Evolutionary conservation across 2,113 vertebrate genomes (phyloP).

Genomic region (Taurulus bubalis): DNA sequence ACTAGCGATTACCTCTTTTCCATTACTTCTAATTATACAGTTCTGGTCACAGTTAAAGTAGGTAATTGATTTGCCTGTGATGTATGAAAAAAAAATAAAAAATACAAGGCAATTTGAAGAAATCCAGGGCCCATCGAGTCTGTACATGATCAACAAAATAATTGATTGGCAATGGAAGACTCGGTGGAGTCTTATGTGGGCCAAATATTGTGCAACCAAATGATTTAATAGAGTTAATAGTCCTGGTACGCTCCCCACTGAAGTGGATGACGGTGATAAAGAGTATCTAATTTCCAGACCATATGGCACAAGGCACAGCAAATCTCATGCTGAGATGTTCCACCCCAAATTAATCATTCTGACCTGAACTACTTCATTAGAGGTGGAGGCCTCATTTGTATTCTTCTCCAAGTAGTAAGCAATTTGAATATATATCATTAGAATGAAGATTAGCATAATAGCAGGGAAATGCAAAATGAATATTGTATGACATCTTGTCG

Average conservation of each 20-base stretch:
- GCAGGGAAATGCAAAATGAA: not conserved
- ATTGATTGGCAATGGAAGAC: constrained; percentile 55
- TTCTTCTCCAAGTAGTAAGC: not conserved
- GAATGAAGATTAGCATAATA: not conserved
- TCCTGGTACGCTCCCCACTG: constrained; percentile 26
- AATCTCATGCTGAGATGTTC: constrained; percentile 33
- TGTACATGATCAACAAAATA: constrained; percentile 33
- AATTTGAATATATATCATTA: not conserved
- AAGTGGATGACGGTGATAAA: constrained; percentile 53
- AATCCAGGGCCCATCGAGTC: constrained; percentile 23
- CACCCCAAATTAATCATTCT: not conserved
- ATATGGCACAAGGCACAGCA: constrained; percentile 33
- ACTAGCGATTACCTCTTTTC: constrained; percentile 5
- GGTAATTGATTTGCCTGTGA: constrained; percentile 43
- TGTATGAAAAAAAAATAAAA: constrained; percentile 13
- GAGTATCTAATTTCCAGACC: constrained; percentile 55
- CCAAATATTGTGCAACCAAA: constrained; percentile 52
- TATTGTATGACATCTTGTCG: not conserved
- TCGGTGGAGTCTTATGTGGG: constrained; percentile 3
- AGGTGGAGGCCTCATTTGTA: not conserved
- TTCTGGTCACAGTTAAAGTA: constrained; percentile 18
- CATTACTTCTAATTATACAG: constrained; percentile 12
- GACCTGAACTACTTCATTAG: not conserved
- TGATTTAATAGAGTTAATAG: constrained; percentile 62
- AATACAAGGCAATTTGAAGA: constrained; percentile 11